Evolutionary conservation across 1,140 invertebrate species (phyloP), one percentile per base, ranked within the genome.

Genomic region (Drosophila albomicans): DNA sequence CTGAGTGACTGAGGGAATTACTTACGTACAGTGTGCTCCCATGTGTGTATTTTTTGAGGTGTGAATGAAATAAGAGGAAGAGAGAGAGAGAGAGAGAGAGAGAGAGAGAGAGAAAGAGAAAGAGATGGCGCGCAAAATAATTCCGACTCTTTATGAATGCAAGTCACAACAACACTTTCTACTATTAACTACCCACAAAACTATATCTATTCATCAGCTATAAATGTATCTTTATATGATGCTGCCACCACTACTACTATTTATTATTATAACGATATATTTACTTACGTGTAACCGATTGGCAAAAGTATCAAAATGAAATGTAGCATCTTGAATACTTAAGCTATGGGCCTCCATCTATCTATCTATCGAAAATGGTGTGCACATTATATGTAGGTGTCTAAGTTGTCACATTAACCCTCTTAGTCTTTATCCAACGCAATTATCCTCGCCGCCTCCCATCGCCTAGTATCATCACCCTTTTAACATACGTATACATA

Each of bases 261-360:
- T 59, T 64, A 72, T 70, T 59, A 70, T 62, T 82, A 62, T 79
- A 79, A 67, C 64, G 61, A 84, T 74, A 67, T 81, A 65, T 86
- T 73, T 79, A 73, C 84, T 81, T 89, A 78, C 80, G 75, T 84
- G 78, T 88, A 88, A 84, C 64, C 84, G 69, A 88, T 81, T 84
- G 73, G 82, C 77, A 78, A 79, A 80, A 80, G 69, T 78, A 88
- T 80, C 66, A 74, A 87, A 87, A 84, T 69, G 54, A 76, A 78
- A 78, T 71, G 79, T 30, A 10, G 51, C 51, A 30, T 32, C 28
- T 52, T 52, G 51, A 30, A 52, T 52, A 28, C 28, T 28, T 25
- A 30, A 49, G 8, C 43, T 52, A 58, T 35, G 15, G 25, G 48
- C 56, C 62, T 62, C 63, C 59, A 43, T 51, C 63, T 67, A 43